phyloP scores from a whole-genome alignment of 1,140 invertebrate genomes.

The Notospermus geniculatus region DNA sequence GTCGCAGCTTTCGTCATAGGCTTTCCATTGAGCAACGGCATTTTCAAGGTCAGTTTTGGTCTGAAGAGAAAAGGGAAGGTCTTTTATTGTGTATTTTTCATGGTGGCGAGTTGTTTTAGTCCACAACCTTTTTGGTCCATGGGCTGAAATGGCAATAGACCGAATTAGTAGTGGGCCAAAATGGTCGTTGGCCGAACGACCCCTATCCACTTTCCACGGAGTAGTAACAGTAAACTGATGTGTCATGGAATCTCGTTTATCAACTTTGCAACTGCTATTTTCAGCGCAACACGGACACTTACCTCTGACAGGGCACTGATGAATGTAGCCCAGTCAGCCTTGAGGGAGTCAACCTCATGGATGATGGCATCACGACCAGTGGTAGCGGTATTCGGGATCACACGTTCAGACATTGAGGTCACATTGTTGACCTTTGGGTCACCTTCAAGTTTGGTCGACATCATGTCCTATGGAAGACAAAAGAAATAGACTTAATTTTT shows the following conservation, averaged over 20 bases:
- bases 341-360: constrained; percentile 45
- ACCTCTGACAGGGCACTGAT: constrained; percentile 44
- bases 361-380: constrained; percentile 81
- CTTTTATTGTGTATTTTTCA: no score
- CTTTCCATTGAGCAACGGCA: constrained; percentile 67
- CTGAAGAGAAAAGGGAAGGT: constrained; percentile 29
- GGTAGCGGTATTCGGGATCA: constrained; percentile 82
- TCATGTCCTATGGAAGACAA: constrained; percentile 63
- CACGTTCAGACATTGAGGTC: constrained; percentile 78
- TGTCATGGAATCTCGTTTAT: no score
- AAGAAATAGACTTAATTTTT: not conserved
- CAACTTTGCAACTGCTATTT: no score
- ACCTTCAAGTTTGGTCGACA: constrained; percentile 71
- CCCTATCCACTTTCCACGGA: no score
- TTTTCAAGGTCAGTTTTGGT: constrained; percentile 72
- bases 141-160: no score
- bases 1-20: constrained; percentile 86
- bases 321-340: constrained; percentile 46
- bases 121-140: no score
- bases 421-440: constrained; percentile 79
- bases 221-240: no score
- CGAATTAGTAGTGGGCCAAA: no score
- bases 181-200: no score
- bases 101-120: no score
- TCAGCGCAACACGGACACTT: no score